Evolutionary conservation across 1,140 invertebrate species (phyloP).

Genomic region (Drosophila serrata): DNA sequence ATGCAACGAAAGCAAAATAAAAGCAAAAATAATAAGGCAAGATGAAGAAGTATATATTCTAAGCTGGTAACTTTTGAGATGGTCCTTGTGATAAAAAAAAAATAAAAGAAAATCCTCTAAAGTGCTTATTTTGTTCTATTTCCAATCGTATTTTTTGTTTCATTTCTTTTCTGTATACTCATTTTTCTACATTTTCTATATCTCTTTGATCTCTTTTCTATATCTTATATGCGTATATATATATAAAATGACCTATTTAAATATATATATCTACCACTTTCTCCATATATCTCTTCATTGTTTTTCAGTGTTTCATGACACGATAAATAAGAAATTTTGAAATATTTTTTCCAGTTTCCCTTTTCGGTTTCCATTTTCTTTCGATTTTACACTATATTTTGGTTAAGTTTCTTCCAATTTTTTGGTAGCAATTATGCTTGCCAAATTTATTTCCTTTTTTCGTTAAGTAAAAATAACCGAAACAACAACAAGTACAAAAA

Average conservation of each 20-base stretch:
- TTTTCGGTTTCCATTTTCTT: neutral
- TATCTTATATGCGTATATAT: conserved; percentile 24
- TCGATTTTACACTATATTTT: conserved; percentile 1
- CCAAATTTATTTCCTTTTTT: conserved; percentile 25
- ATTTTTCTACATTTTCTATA: conserved; percentile 9
- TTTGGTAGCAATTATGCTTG: conserved; percentile 25
- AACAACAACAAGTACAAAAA: conserved; percentile 57
- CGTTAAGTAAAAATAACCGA: conserved; percentile 47
- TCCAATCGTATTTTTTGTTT: conserved; percentile 7
- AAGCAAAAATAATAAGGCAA: conserved; percentile 13
- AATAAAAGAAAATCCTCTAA: conserved; percentile 70
- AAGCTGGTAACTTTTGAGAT: conserved; percentile 97
- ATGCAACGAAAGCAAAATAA: conserved; percentile 17
- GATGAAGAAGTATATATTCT: conserved; percentile 55
- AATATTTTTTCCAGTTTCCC: conserved; percentile 9
- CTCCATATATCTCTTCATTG: conserved; percentile 26
- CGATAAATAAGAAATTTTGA: conserved; percentile 28
- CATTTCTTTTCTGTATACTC: conserved; percentile 2
- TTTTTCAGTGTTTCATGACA: conserved; percentile 19
- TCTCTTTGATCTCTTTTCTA: conserved; percentile 11
- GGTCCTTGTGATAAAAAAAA: conserved; percentile 91
- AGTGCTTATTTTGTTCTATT: conserved; percentile 24
- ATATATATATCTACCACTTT: conserved; percentile 29
- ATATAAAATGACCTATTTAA: conserved; percentile 25
- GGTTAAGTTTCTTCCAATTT: conserved; percentile 39